Base-by-base conservation (phyloP, 2,113 vertebrate species). In the Elanus axillaris region DNA sequence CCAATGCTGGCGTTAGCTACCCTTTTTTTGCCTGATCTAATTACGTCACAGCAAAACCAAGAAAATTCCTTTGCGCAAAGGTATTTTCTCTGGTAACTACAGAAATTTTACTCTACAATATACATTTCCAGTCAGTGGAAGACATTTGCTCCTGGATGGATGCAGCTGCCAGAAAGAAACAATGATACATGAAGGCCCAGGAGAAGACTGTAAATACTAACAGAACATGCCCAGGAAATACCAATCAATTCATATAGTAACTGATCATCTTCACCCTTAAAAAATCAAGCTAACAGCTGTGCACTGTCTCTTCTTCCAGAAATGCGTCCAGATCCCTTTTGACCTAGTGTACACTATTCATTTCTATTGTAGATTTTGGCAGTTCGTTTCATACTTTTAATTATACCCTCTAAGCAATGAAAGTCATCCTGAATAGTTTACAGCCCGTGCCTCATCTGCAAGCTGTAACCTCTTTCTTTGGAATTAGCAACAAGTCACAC, bases 221-320 rank as follows among this genome's bases (percentile, higher is more conserved):
- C 10, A 67, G 89, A 89, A 91, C 47, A 56, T 95, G 84, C 90
- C 94, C 96, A 96, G 97, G 97, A 98, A 98, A 97, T 97, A 92
- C 88, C 95, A 97, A 96, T 96, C 95, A 96, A 95, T 97, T 97
- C 90, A 69, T 96, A 96, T 13, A 90, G n/a, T 96, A 94, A 98
- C 94, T 93, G 97, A 96, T 96, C 96, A 97, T 98, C 97, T 90
- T 95, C 92, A 58, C 62, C 80, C 96, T 96, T 93, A 93, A 93
- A 96, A 97, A 95, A 84, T 91, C 68, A 90, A 72, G 38, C 58
- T 87, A 98, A 89, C 97, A 98, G 97, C 98, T 98, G 97, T 94
- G 27, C 58, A 82, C 77, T 96, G 88, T 98, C 97, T 98, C 50
- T 88, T 93, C 91, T 96, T 96, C 96, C 94, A 96, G 96, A 97